Evolutionary conservation across 2,797 vertebrate species (phyloP).

Genomic region (Arnoldichthys spilopterus): DNA sequence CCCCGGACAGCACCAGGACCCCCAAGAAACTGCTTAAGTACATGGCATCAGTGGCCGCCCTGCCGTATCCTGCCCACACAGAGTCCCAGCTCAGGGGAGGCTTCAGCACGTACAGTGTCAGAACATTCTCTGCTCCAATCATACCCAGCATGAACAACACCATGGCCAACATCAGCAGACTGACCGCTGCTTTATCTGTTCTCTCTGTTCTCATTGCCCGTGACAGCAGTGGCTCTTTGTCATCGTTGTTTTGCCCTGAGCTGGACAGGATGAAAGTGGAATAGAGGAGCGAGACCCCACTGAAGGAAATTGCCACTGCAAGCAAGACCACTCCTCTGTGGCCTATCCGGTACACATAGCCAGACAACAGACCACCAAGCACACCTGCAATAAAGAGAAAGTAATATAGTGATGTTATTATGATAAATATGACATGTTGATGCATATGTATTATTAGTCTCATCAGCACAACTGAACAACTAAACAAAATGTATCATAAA

Average conservation of each 20-base stretch:
- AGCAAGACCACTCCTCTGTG: slow-evolving; percentile 55
- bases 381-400: slow-evolving; percentile 34
- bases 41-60: slow-evolving; percentile 61
- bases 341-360: slow-evolving; percentile 60
- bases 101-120: slow-evolving; percentile 64
- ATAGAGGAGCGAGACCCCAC: slow-evolving; percentile 49
- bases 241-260: not conserved
- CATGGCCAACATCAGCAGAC: slow-evolving; percentile 52
- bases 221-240: slow-evolving; percentile 13
- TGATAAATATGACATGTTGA: not conserved
- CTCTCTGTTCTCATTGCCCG: not conserved
- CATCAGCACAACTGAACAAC: not conserved
- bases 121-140: slow-evolving; percentile 60
- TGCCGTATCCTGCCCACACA: slow-evolving; percentile 64
- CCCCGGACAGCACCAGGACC: slow-evolving; percentile 54
- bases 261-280: slow-evolving; percentile 56
- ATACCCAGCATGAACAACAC: slow-evolving; percentile 62
- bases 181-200: slow-evolving; percentile 37
- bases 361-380: slow-evolving; percentile 60
- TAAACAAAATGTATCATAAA: no score
- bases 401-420: not conserved
- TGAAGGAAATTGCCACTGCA: slow-evolving; percentile 46
- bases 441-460: not conserved
- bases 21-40: slow-evolving; percentile 66
- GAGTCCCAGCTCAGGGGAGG: slow-evolving; percentile 66